phyloP scores from a whole-genome alignment of 2,113 vertebrate species.

The Ptilonorhynchus violaceus region DNA sequence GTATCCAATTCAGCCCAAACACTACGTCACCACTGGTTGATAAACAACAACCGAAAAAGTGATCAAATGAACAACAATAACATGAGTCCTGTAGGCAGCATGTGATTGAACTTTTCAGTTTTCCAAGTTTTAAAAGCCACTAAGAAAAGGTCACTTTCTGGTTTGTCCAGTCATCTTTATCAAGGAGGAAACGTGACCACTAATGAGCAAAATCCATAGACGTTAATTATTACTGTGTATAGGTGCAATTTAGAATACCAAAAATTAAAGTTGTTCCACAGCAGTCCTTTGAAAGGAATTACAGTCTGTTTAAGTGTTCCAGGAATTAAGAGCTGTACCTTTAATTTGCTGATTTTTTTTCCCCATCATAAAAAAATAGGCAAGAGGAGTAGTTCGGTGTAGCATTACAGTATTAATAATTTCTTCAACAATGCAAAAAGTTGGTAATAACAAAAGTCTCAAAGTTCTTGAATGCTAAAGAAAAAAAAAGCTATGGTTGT shows the following conservation, averaged over 20 bases:
- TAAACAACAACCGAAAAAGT: constrained; percentile 45
- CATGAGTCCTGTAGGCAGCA: constrained; percentile 72
- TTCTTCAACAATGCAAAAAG: constrained; percentile 67
- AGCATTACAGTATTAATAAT: constrained; percentile 48
- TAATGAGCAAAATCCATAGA: constrained; percentile 52
- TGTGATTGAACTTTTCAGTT: constrained; percentile 67
- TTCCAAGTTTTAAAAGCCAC: constrained; percentile 65
- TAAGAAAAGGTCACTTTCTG: constrained; percentile 75
- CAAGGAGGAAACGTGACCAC: constrained; percentile 61
- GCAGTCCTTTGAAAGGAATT: constrained; percentile 68
- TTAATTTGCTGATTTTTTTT: constrained; percentile 61
- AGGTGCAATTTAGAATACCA: constrained; percentile 65
- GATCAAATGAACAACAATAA: constrained; percentile 51
- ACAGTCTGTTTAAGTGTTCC: constrained; percentile 68
- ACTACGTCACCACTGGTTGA: constrained; percentile 41
- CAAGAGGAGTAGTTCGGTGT: constrained; percentile 67
- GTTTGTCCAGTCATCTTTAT: constrained; percentile 68
- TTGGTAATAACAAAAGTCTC: constrained; percentile 49
- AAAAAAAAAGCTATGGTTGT: constrained; percentile 46
- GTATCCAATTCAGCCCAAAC: constrained; percentile 70
- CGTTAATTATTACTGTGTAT: constrained; percentile 50
- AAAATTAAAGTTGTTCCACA: constrained; percentile 63
- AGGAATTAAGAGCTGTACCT: constrained; percentile 56
- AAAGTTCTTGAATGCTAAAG: constrained; percentile 70
- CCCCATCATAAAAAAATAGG: constrained; percentile 55